Base-by-base conservation (phyloP, 2,888 invertebrate species). In the Pseudococcus longispinus region DNA sequence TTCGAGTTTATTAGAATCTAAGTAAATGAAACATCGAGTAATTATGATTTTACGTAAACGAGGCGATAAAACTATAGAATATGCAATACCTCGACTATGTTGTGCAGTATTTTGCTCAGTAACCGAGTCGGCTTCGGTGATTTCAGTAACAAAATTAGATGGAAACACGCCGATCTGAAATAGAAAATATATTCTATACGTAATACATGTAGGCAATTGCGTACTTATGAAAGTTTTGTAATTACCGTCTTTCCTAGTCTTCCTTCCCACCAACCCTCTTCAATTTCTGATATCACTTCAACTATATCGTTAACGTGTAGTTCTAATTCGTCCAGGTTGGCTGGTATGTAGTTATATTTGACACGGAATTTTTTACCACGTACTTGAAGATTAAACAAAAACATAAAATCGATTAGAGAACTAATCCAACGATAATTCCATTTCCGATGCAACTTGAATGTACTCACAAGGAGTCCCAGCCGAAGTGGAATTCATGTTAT, bases 251-350 rank as follows among this genome's bases (percentile, higher is more conserved):
- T 96, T 90, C 95, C 94, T 82, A 96, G 92, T 87, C 94, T 93
- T 88, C 97, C 98, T 92, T 95, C 94, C 97, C 97, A 98, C 95
- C 96, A 96, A 46, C 97, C 97, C 91, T 97, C 97, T 91, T 98
- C 98, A 85, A 95, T 95, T 93, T 98, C 97, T 89, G 95, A 96
- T 89, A 97, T 92, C 89, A 98, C 95, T 90, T 97, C 97, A 89
- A 99, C 94, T 32, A 96, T 92, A 91, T 98, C 98, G 88, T 97
- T 97, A 74, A 97, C 95, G 89, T 94, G 93, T 88, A 99, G 93
- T 89, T 94, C 93, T 89, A 99, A 92, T 91, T 99, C 99, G 92
- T 99, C 99, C 88, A 96, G 95, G 91, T 98, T 97, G 89, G 95
- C 95, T 87, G 98, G 97, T 89, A 95, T 94, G 91, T 99, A 99